Evolutionary conservation across 1,140 invertebrate genomes (phyloP), one percentile per base, ranked within the genome.

Genomic region (Papilio helenus): DNA sequence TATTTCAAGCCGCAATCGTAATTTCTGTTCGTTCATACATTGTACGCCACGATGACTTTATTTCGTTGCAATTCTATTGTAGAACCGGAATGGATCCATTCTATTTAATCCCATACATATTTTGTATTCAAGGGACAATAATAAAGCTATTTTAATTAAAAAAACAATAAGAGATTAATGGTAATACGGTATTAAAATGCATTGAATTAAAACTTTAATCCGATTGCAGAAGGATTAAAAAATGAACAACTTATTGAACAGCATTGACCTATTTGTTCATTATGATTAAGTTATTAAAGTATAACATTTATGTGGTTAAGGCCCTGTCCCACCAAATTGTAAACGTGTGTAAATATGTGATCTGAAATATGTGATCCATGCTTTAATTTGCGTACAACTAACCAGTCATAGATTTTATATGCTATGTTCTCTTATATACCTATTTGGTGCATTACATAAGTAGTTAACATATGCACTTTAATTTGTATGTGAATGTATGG

Each of bases 1-100:
- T 29, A 68, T 29, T 68, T 68, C 26, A 68, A 68, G 61, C 12
- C 61, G 61, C 61, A 68, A 68, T 68, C 5, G 61, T 16, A 34
- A 68, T 68, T 68, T 68, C 26, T 29, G 23, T 61, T 61, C 20
- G 20, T 14, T 3, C 12, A 68, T 68, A 68, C 14, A 68, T 68
- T 29, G 23, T 29, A n/a, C 61, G 4, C 3, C 1, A 16, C 26
- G 14, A 29, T 14, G 5, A 29, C 26, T 16, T 65, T 26, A 2
- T 0, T 26, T 14, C 12, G 4, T 29, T 34, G 23, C 14, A 68
- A 29, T 68, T 68, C 7, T 20, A 55, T 55, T 55, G 51, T 18
- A 55, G 20, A 55, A n/a, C 7, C 16, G 18, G 18, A 51, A 51
- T 18, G 49, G 7, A 55, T 55, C 51, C 18, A 8, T 20, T 5